Evolutionary conservation across 1,140 invertebrate species (phyloP), one percentile per base, ranked within the genome.

Genomic region (Anagrus nilaparvatae): DNA sequence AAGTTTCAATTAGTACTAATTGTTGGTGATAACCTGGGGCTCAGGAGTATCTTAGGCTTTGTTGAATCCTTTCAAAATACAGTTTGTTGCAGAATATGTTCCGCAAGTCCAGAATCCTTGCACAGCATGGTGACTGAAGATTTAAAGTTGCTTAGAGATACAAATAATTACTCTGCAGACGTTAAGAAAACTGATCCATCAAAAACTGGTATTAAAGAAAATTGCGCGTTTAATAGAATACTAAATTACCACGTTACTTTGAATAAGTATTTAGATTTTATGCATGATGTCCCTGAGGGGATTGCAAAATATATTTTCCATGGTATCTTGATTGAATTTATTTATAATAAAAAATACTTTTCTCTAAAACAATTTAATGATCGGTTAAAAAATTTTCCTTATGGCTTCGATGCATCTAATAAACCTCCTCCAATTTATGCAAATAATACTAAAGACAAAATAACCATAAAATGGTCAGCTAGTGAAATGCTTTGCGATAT

Each of bases 191-290:
- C 36, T 17, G 18, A 37, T 31, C 17, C 36, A 12, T n/a, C 16
- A 5, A 13, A 44, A 34, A 46, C 29, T 25, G 60, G 59, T 16
- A 53, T 68, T 9, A 63, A 62, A 53, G 51, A 56, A 51, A 30
- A 37, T 35, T 66, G 59, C 40, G 36, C 60, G 17, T 67, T 59
- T 40, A 51, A 63, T 43, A 14, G 35, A 17, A 25, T 65, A n/a
- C 21, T 28, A 10, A 48, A 57, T 50, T 67, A 64, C 51, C 51
- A 65, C 50, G 51, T 65, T 33, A 54, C 51, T 27, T 37, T 60
- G 25, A 67, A 69, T 50, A 46, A 54, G 30, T 49, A 50, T 10
- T 43, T 50, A 8, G 50, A 48, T 44, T n/a, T 51, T 10, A n/a
- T n/a, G n/a, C n/a, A n/a, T n/a, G n/a, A n/a, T n/a, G n/a, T n/a